Evolutionary conservation across 2,797 vertebrate genomes (phyloP).

Genomic region (Rhincodon typus): DNA sequence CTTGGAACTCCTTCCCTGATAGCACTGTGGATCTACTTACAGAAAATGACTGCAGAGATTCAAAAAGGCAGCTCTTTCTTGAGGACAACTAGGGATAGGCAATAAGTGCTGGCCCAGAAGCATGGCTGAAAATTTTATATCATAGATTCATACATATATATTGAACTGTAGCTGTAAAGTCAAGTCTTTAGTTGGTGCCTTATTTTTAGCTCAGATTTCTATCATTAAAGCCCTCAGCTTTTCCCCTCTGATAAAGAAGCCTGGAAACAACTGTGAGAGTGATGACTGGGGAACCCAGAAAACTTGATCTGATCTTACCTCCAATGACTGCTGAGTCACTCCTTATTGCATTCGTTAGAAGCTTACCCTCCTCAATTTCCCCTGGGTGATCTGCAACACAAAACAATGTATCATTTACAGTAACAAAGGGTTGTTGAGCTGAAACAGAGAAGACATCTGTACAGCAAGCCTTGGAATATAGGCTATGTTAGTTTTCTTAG

Average conservation of each 20-base stretch:
- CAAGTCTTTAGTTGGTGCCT: too few relatives aligned
- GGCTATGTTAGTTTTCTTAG: background rate
- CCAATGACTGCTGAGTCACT: constrained; percentile 84
- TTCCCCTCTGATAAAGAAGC: background rate
- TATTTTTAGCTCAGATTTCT: background rate
- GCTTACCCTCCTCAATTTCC: constrained; percentile 69
- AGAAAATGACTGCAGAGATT: too few relatives aligned
- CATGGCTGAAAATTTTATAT: background rate
- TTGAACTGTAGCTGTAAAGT: background rate
- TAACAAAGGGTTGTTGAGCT: background rate
- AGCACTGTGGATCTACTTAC: too few relatives aligned
- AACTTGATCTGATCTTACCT: constrained; percentile 64
- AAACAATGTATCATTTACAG: constrained; percentile 37
- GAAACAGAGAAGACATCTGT: background rate
- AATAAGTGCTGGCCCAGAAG: too few relatives aligned
- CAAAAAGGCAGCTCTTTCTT: too few relatives aligned
- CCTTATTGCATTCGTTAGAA: constrained; percentile 70
- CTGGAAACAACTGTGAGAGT: background rate
- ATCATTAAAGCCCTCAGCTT: background rate
- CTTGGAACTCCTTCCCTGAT: too few relatives aligned
- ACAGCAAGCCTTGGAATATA: background rate
- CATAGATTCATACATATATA: too few relatives aligned
- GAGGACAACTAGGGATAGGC: too few relatives aligned
- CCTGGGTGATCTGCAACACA: constrained; percentile 76
- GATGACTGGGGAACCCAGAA: background rate